These are phyloP conservation scores for Anisognathus igniventris DNA, from an alignment of 2,797 vertebrate species.

Conservation along the genomic window DNA sequence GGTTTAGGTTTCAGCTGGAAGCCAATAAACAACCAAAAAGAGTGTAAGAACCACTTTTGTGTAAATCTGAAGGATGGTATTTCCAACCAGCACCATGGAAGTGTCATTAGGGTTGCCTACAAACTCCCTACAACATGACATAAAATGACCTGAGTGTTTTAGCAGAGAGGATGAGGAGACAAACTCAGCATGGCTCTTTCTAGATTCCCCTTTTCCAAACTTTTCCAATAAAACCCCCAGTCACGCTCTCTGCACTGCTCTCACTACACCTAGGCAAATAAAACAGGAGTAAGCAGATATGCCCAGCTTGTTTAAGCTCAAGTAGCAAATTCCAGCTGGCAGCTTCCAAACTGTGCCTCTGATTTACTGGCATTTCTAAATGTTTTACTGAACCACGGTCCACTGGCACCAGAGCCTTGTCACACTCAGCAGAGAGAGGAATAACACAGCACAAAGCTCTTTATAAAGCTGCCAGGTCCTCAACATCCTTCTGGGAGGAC, in stretches of 20 bases:
- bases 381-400: neutral
- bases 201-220: neutral
- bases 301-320: neutral
- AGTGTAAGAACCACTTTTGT: neutral
- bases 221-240: neutral
- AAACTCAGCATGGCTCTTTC: neutral
- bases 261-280: neutral
- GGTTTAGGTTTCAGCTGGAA: constrained; percentile 40
- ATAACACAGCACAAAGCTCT: neutral
- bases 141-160: neutral
- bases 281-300: constrained; percentile 12
- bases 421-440: neutral
- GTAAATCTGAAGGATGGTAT: neutral
- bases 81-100: neutral
- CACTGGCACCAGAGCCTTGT: neutral
- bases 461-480: neutral
- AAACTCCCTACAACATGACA: neutral
- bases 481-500: neutral
- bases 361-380: constrained; percentile 32
- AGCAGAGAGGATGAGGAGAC: neutral
- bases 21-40: neutral
- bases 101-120: neutral
- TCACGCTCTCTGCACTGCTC: neutral
- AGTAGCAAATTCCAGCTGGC: constrained; percentile 23
- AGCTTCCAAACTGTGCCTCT: neutral